Evolutionary conservation across 35 echinoderm and acorn worm species (phyloP).

Genomic region (Ptychodera flava): DNA sequence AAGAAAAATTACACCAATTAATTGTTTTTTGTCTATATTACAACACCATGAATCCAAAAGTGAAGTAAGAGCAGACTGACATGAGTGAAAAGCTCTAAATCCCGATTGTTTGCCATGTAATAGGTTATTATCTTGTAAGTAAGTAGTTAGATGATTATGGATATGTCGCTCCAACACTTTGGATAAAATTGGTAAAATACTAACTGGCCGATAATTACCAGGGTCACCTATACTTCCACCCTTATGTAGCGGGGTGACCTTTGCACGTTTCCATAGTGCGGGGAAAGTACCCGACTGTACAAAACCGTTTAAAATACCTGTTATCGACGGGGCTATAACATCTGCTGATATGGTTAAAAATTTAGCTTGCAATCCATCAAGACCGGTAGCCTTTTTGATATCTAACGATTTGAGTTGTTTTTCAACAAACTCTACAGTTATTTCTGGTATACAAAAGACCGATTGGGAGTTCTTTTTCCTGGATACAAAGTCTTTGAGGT

Average conservation of each 20-base stretch:
- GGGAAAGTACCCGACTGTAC: not conserved
- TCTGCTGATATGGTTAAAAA: constrained; percentile 21
- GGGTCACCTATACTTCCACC: constrained; percentile 2
- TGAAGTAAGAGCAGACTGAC: constrained; percentile 8
- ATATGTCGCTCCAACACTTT: constrained; percentile 12
- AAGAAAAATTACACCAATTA: constrained; percentile 19
- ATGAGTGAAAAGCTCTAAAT: constrained; percentile 14
- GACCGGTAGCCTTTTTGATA: constrained; percentile 5
- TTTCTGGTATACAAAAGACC: constrained; percentile 14
- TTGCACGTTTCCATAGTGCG: constrained; percentile 22
- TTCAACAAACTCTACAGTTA: constrained; percentile 22
- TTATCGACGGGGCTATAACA: not conserved
- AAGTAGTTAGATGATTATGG: constrained; percentile 3
- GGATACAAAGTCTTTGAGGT: constrained; percentile 20
- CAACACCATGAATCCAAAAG: constrained; percentile 13
- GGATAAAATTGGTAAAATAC: constrained; percentile 5
- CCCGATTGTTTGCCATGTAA: constrained; percentile 12
- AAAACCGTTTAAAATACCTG: constrained; percentile 7
- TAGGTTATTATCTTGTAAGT: constrained; percentile 14
- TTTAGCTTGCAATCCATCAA: constrained; percentile 12
- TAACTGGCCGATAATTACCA: constrained; percentile 19
- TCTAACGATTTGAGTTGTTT: constrained; percentile 15
- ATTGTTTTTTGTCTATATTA: constrained; percentile 2
- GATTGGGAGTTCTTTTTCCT: not conserved
- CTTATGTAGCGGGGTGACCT: constrained; percentile 17